Percentiles rank a stretch among this genome's conserved stretches.
Conservation (phyloP, 1,140 invertebrate genomes). For the Drosophila bocqueti region DNA sequence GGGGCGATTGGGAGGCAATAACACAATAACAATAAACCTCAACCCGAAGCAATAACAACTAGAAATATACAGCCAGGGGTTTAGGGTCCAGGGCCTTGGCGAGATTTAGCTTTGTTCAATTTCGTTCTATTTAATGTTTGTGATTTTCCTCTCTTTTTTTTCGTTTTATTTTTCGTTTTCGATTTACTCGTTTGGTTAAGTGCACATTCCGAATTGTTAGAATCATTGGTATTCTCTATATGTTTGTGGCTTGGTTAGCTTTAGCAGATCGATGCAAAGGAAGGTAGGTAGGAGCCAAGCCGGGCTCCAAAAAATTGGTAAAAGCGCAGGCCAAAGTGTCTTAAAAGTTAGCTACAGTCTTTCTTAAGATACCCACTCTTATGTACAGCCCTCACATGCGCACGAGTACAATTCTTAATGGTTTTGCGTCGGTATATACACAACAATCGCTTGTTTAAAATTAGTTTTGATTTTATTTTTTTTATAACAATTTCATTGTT, state of each 20-base stretch:
- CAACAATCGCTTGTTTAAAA: slow-evolving; percentile 45
- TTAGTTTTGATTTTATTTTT: slow-evolving; percentile 43
- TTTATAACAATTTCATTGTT: slow-evolving; percentile 71
- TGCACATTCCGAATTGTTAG: slow-evolving; percentile 52
- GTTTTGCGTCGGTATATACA: slow-evolving; percentile 40
- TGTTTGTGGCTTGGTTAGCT: slow-evolving; percentile 8
- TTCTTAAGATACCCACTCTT: slow-evolving; percentile 69
- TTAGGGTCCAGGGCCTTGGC: slow-evolving; percentile 30
- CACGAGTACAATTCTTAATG: slow-evolving; percentile 17
- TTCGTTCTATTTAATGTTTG: slow-evolving; percentile 1
- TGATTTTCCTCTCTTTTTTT: not conserved
- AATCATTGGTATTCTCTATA: slow-evolving; percentile 28
- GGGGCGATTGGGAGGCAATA: slow-evolving; percentile 19
- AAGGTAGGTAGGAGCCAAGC: not conserved
- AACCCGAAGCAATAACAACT: slow-evolving; percentile 48
- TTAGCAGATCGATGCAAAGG: slow-evolving; percentile 33
- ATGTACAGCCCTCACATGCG: slow-evolving; percentile 39
- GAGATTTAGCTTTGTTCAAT: slow-evolving; percentile 20
- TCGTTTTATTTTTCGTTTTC: not conserved
- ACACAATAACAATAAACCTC: slow-evolving; percentile 32
- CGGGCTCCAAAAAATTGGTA: slow-evolving; percentile 25
- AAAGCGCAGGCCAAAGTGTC: slow-evolving; percentile 63
- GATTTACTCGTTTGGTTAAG: slow-evolving; percentile 26
- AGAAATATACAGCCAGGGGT: slow-evolving; percentile 48
- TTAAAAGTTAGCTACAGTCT: slow-evolving; percentile 76